Evolutionary conservation across 1,140 invertebrate species (phyloP), one percentile per base, ranked within the genome.

Genomic region (Chelonus insularis): DNA sequence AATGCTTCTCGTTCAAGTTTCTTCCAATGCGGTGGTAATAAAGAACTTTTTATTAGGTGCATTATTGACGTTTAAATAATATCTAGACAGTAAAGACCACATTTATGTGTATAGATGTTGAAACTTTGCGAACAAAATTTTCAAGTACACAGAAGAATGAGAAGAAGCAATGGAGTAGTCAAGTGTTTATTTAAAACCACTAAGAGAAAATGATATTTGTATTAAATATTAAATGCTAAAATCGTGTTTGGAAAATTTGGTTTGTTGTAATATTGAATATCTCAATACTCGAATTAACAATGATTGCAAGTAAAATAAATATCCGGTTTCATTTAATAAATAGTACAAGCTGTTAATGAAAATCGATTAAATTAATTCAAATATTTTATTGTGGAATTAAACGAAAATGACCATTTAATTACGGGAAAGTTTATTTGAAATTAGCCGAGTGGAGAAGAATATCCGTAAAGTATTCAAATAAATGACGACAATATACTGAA

Each of bases 271-370:
- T 41, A 50, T 36, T 32, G 11, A 55, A 11, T 45, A 37, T 34
- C 45, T 50, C 57, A 57, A 65, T 39, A 69, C 32, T 68, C 69
- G 69, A 75, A 75, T 75, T 73, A 71, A 52, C 67, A 52, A 57
- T 75, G 73, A 75, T 74, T 74, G 71, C 68, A 61, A 58, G 59
- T 65, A 66, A 62, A 64, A 74, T 66, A 73, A 75, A 73, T 71
- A 75, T 76, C 73, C 73, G 68, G 66, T 59, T 41, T 64, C 64
- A 63, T 69, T 72, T 68, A 61, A 36, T 21, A n/a, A 12, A 20
- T 8, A 5, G n/a, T 5, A 11, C 21, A 25, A n/a, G 11, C 8
- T 25, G 6, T 11, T 12, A 48, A 48, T 48, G n/a, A 25, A 48
- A 23, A 9, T n/a, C 5, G 1, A n/a, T n/a, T 9, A 4, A 4